Base-by-base conservation (phyloP, 1,140 invertebrate species). In the Arctopsyche grandis region DNA sequence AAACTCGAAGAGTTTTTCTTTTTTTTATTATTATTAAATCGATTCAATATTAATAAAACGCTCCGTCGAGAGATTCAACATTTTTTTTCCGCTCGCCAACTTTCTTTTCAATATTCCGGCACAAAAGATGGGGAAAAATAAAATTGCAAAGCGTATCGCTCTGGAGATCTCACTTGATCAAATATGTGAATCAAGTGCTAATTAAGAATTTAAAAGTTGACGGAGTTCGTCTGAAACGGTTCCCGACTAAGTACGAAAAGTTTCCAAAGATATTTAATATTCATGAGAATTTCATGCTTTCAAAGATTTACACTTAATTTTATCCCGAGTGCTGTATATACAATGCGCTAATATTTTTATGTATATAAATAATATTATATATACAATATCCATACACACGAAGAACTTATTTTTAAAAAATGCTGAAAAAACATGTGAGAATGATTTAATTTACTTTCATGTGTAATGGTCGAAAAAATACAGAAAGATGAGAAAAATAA, bases 31-130 rank as follows among this genome's bases (percentile, higher is more conserved):
- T 66, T 66, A 66, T 66, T 66, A 22, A 66, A 66, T 66, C 63
- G 63, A 66, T 66, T 66, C 63, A 26, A 66, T 24, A 66, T 66
- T 66, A 66, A 66, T 66, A 66, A 66, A 66, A 66, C 21, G 21
- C 48, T 66, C 29, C 58, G 21, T 19, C 21, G 48, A 52, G 48
- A 52, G 48, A 38, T 38, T 38, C 29, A 38, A 38, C 48, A 19
- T 52, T n/a, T 19, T 52, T 60, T 60, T 60, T 60, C 21, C 56
- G 19, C 56, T 60, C 56, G 14, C 9, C 48, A 19, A 52, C 16
- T 19, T 60, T 60, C 16, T 60, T 9, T 60, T 19, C 29, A 38
- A 38, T 38, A 38, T 7, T 38, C 29, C 29, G 29, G 7, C 29
- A 38, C 7, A 38, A 38, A 38, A 38, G 29, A 38, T 1, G 29